Conservation (phyloP, 2,888 invertebrate species). For the Apamea anceps region DNA sequence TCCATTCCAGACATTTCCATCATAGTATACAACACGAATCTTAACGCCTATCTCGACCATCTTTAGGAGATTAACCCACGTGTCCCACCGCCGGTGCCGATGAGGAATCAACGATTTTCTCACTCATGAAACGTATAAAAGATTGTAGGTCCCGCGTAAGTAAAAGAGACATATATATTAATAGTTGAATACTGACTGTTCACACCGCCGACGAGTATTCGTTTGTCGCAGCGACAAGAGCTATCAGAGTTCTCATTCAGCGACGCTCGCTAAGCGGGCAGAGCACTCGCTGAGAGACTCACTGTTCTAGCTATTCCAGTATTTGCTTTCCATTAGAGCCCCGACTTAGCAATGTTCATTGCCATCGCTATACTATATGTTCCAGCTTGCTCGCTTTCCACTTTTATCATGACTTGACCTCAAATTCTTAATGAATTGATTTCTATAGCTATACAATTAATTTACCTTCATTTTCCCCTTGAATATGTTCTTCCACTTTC, state of each 20-base stretch:
- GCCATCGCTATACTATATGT: neutral
- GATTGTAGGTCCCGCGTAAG: neutral
- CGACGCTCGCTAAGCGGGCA: too few relatives aligned
- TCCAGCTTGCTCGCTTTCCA: neutral
- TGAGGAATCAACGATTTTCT: neutral
- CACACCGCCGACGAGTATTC: too few relatives aligned
- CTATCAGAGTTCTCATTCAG: neutral
- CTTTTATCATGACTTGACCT: neutral
- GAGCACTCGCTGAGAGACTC: too few relatives aligned
- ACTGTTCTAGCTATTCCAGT: neutral
- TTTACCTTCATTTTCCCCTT: conserved; percentile 46
- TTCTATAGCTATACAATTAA: neutral
- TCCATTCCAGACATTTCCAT: neutral
- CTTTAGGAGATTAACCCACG: neutral
- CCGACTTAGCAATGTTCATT: neutral
- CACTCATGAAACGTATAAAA: neutral
- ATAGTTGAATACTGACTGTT: neutral
- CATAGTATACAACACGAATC: neutral
- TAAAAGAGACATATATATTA: neutral
- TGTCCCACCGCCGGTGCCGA: neutral
- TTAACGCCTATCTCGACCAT: neutral
- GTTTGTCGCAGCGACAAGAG: neutral
- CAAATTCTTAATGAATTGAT: neutral
- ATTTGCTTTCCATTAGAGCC: neutral
- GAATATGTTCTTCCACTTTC: conserved; percentile 30